Percentiles rank a stretch among this genome's conserved stretches.
These are phyloP conservation scores for Apteryx owenii DNA, from an alignment of 2,113 vertebrate species.

Conservation along the genomic window DNA sequence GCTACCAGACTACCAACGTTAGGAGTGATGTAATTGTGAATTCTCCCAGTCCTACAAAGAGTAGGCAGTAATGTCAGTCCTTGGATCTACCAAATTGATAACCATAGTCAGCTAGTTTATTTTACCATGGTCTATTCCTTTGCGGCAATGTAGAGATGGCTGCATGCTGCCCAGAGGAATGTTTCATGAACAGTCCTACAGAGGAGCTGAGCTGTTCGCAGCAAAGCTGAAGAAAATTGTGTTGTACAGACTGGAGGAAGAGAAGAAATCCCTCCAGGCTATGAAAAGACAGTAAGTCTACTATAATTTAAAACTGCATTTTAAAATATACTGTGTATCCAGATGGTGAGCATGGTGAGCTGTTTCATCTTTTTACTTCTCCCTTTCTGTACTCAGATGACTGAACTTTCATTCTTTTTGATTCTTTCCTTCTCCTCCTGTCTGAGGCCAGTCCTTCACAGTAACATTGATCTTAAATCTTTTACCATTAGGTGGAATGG, in stretches of 20 bases:
- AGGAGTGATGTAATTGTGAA: neutral
- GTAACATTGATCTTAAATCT: neutral
- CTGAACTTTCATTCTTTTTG: neutral
- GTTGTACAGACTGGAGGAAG: conserved; percentile 69
- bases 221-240: conserved; percentile 78
- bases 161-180: neutral
- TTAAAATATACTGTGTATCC: neutral
- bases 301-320: neutral
- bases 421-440: neutral
- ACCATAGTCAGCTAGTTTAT: neutral
- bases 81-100: neutral
- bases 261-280: conserved; percentile 76
- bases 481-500: neutral
- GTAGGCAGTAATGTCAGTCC: too few species aligned
- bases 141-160: neutral
- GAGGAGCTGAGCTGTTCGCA: conserved; percentile 81
- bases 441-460: too few species aligned
- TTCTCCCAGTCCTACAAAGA: neutral
- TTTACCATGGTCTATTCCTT: neutral
- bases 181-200: neutral
- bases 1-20: too few species aligned
- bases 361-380: neutral
- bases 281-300: conserved; percentile 78
- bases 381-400: neutral
- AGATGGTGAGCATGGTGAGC: neutral